These are phyloP conservation scores for Sparus aurata DNA, from an alignment of 2,797 vertebrate genomes.

Conservation along the genomic window DNA sequence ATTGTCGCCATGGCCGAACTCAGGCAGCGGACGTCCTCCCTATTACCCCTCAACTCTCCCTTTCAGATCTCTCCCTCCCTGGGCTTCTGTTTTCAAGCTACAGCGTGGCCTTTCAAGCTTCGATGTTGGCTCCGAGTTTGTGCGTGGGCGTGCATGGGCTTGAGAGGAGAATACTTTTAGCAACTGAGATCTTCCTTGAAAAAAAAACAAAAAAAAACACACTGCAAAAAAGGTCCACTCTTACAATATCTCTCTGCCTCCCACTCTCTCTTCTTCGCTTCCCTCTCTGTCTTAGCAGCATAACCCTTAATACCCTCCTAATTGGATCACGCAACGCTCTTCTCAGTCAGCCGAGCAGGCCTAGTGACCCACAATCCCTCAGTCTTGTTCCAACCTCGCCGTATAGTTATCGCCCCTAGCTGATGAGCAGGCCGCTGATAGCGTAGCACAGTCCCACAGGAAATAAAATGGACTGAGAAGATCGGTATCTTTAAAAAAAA, in stretches of 20 bases:
- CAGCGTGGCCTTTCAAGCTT: constrained; percentile 48
- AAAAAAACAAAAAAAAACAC: constrained; percentile 2
- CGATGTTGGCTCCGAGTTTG: constrained; percentile 27
- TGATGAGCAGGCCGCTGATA: constrained; percentile 56
- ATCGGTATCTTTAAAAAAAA: constrained; percentile 55
- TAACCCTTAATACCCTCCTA: constrained; percentile 75
- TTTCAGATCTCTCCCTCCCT: constrained; percentile 31
- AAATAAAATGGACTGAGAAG: constrained; percentile 58
- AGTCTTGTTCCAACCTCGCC: constrained; percentile 51
- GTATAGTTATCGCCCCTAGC: constrained; percentile 52
- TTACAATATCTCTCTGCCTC: constrained; percentile 33
- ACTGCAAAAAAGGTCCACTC: constrained; percentile 37
- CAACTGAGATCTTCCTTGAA: constrained; percentile 33
- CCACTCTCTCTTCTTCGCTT: constrained; percentile 41
- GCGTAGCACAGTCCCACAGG: constrained; percentile 50
- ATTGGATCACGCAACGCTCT: constrained; percentile 69
- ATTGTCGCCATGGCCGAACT: constrained; percentile 72
- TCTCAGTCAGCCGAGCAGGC: constrained; percentile 59
- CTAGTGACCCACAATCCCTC: constrained; percentile 69
- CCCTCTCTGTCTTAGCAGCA: constrained; percentile 49
- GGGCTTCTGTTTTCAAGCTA: constrained; percentile 45
- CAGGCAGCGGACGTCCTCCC: constrained; percentile 37
- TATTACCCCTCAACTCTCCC: constrained; percentile 38
- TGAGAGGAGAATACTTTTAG: constrained; percentile 56
- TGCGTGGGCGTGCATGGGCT: constrained; percentile 53